These are phyloP conservation scores for cat (Felis catus) DNA, from an alignment of 2,113 vertebrate species.

Conservation along the genomic window F.catus_Fca126_mat1.0 CM031419.1:145821001-145821500, in stretches of 20 bases:
- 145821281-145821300: background rate
- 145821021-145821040: background rate
- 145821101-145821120: slow-evolving; percentile 25
- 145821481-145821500: background rate
- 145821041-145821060: slow-evolving; percentile 10
- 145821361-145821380: background rate
- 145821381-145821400: background rate
- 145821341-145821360: background rate
- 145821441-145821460: background rate
- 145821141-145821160: background rate
- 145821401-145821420: background rate
- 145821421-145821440: background rate
- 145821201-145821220: background rate
- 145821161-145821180: background rate
- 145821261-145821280: background rate
- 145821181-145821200: background rate
- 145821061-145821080: background rate
- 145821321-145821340: background rate
- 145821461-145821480: background rate
- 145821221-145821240: background rate
- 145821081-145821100: background rate
- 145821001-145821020: slow-evolving; percentile 2
- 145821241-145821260: background rate
- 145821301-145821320: background rate
- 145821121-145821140: background rate